These are phyloP conservation scores for Myotis vivesi DNA, from an alignment of 2,797 vertebrate genomes.

Conservation along the genomic window DNA sequence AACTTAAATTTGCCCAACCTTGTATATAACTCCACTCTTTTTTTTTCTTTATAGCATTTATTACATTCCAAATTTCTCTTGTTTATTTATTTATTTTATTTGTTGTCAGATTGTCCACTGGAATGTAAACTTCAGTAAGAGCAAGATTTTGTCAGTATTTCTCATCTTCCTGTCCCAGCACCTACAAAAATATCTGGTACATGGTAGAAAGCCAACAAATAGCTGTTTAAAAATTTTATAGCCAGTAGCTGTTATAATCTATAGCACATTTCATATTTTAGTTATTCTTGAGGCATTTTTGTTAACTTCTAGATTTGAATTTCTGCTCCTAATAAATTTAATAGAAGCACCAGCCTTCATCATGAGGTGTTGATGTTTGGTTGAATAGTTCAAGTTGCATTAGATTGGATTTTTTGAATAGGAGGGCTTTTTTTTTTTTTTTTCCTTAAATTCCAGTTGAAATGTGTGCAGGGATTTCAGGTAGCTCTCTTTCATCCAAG, in stretches of 20 bases:
- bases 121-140: not conserved
- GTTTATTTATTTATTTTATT: not conserved
- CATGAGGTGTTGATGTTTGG: not conserved
- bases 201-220: not conserved
- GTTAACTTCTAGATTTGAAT: slow-evolving; percentile 16
- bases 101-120: not conserved
- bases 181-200: not conserved
- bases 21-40: not conserved
- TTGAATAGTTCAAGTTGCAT: slow-evolving; percentile 46
- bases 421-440: not conserved
- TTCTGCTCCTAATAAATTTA: slow-evolving; percentile 48
- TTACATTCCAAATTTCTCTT: not conserved
- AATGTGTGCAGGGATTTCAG: slow-evolving; percentile 34
- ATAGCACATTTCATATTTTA: not conserved
- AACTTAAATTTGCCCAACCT: not conserved
- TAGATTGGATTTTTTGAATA: slow-evolving; percentile 54
- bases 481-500: slow-evolving; percentile 58
- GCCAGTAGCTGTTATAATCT: not conserved
- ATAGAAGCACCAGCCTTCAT: slow-evolving; percentile 10
- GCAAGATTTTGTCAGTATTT: not conserved
- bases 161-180: not conserved
- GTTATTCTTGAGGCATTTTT: slow-evolving; percentile 40
- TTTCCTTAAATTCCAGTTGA: slow-evolving; percentile 20
- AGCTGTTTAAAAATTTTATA: not conserved
- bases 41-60: not conserved